Conservation (phyloP, 35 echinoderm and acorn worm species). For the Apostichopus californicus region DNA sequence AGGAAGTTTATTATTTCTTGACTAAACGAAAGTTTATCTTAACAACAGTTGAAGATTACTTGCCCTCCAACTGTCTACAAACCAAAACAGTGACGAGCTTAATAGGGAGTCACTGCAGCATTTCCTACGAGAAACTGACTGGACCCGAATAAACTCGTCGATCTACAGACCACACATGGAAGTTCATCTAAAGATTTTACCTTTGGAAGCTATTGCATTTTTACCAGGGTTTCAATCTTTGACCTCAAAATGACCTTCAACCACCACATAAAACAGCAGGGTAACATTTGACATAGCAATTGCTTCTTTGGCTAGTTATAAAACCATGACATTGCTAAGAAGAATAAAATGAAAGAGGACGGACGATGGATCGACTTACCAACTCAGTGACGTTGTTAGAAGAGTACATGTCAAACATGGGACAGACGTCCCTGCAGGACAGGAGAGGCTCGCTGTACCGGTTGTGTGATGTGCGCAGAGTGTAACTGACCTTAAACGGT, state of each 20-base stretch:
- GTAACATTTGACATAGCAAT: too few species aligned
- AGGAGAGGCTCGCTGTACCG: not conserved
- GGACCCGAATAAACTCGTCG: too few species aligned
- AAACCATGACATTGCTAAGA: too few species aligned
- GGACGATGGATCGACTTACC: conserved; percentile 47
- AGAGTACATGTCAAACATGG: conserved; percentile 72
- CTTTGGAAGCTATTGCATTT: not conserved
- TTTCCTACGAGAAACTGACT: too few species aligned
- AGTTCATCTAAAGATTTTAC: not conserved
- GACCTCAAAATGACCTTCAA: not conserved
- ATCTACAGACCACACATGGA: too few species aligned
- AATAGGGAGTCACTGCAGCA: too few species aligned
- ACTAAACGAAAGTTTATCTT: too few species aligned
- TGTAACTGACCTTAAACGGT: conserved; percentile 74
- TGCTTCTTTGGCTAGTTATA: too few species aligned
- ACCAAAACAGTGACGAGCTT: too few species aligned
- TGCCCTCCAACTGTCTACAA: too few species aligned
- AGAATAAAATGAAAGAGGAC: not conserved
- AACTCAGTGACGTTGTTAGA: conserved; percentile 63
- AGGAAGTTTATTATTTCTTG: too few species aligned
- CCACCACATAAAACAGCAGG: not conserved
- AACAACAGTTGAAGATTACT: too few species aligned
- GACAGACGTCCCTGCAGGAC: conserved; percentile 66
- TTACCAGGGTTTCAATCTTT: not conserved
- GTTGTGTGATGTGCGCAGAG: conserved; percentile 42